A percentile compares a stretch with the other conserved stretches of the same genome.
Conservation (phyloP, 53 echinoderm and acorn worm species). For the Actinopyga echinites region DNA sequence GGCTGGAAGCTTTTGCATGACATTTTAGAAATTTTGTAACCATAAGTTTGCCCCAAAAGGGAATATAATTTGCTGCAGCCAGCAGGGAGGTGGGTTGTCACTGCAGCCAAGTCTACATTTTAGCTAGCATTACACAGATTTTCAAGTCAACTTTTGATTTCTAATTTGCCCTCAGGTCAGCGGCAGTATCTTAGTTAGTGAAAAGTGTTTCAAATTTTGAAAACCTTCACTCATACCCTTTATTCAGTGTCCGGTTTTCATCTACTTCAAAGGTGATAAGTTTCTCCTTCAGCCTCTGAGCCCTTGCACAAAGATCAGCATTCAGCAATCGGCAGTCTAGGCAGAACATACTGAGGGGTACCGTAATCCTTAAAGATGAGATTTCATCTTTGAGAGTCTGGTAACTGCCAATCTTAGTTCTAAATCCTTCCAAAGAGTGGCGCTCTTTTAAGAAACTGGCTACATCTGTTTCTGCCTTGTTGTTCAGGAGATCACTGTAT, state of each 20-base stretch:
- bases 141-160: no score
- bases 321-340: constrained; percentile 89
- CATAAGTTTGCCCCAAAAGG: no score
- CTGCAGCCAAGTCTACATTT: no score
- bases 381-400: constrained; percentile 96
- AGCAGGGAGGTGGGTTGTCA: no score
- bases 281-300: constrained; percentile 96
- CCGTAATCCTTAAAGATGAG: constrained; percentile 86
- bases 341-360: constrained; percentile 99
- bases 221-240: constrained; percentile 56
- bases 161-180: no score
- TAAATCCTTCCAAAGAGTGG: constrained; percentile 91
- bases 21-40: no score
- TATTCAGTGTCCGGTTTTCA: constrained; percentile 88
- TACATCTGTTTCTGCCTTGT: constrained; percentile 95
- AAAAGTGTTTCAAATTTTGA: no score
- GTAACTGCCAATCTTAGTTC: constrained; percentile 90
- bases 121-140: no score
- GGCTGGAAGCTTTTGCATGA: no score
- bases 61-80: no score
- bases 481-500: constrained; percentile 96
- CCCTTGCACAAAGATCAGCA: constrained; percentile 77
- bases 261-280: constrained; percentile 91
- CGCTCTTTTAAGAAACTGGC: constrained; percentile 92
- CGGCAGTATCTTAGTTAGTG: no score